phyloP scores from a whole-genome alignment of 2,113 vertebrate species.

The Ginglymostoma cirratum region DNA sequence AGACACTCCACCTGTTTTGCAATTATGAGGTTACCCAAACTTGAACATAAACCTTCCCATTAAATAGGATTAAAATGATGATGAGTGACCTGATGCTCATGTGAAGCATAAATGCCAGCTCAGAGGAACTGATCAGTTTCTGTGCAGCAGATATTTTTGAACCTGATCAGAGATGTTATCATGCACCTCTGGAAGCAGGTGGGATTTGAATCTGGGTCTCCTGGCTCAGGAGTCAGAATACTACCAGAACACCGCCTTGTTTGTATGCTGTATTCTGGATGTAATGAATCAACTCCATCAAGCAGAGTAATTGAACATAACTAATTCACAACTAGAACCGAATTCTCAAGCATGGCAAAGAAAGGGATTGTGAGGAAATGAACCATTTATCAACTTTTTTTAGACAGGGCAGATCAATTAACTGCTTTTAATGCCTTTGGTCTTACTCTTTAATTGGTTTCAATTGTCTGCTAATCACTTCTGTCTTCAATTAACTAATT shows the following conservation, averaged over 20 bases:
- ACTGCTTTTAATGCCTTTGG: neutral
- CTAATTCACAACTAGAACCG: neutral
- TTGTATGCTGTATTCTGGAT: neutral
- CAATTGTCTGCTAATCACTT: neutral
- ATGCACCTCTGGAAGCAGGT: too few relatives aligned
- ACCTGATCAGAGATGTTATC: too few relatives aligned
- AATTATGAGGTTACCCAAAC: neutral
- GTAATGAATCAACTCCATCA: neutral
- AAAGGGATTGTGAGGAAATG: neutral
- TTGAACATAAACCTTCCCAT: neutral
- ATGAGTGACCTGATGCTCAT: neutral
- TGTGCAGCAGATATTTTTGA: too few relatives aligned
- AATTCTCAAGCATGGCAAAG: neutral
- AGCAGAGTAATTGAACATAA: neutral
- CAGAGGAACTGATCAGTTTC: neutral
- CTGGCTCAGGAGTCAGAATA: too few relatives aligned
- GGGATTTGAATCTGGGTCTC: too few relatives aligned
- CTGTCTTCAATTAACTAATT: neutral
- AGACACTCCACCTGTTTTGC: neutral
- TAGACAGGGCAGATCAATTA: neutral
- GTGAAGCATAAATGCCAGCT: neutral
- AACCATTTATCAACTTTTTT: neutral
- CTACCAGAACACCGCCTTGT: neutral
- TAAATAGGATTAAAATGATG: neutral
- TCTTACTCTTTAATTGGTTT: neutral